phyloP scores from a whole-genome alignment of 2,113 vertebrate species.

The Sander lucioperca region DNA sequence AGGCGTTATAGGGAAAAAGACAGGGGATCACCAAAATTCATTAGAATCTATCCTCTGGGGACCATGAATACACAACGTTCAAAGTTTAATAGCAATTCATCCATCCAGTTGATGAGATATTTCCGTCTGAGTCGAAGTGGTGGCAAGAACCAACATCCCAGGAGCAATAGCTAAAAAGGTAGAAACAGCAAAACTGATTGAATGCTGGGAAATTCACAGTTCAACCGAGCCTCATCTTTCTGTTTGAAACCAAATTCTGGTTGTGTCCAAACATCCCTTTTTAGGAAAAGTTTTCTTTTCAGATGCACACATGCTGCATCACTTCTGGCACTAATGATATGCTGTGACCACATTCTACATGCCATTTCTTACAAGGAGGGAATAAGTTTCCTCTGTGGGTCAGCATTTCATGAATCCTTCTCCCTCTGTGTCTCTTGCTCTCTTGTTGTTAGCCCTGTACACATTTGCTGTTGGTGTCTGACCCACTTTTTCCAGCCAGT shows the following conservation, averaged over 20 bases:
- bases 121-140: too few species aligned
- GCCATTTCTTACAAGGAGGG: conserved; percentile 22
- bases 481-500: conserved; percentile 75
- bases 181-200: conserved; percentile 13
- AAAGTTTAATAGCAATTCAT: neutral
- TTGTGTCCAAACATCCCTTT: conserved; percentile 8
- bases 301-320: conserved; percentile 43
- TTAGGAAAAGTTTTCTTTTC: conserved; percentile 2
- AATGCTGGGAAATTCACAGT: neutral
- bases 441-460: conserved; percentile 51
- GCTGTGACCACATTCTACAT: conserved; percentile 41
- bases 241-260: neutral
- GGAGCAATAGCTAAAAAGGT: too few species aligned
- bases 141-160: too few species aligned
- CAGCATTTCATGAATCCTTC: conserved; percentile 51
- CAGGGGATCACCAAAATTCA: neutral
- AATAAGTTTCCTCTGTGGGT: conserved; percentile 51
- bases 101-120: too few species aligned
- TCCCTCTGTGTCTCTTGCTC: conserved; percentile 40
- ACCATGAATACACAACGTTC: neutral
- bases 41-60: neutral
- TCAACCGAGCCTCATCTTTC: neutral
- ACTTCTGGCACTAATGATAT: conserved; percentile 41
- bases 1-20: too few species aligned
- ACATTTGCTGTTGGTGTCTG: conserved; percentile 56